These are phyloP conservation scores for Chloebia gouldiae DNA, from an alignment of 2,113 vertebrate species.

Conservation along the genomic window DNA sequence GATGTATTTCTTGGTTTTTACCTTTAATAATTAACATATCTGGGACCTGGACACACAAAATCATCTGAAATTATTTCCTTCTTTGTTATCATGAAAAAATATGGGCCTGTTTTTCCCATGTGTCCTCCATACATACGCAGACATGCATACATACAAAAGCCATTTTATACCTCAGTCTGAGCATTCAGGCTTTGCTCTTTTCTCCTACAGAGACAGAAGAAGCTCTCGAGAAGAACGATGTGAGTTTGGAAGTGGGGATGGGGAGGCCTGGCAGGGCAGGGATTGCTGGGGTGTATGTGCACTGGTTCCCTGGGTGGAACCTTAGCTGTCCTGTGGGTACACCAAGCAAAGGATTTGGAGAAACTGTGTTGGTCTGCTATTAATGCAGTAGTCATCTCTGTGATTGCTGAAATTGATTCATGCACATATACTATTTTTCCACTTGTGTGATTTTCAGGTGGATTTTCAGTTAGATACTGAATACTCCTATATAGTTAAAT, in stretches of 20 bases:
- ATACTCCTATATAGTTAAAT: neutral
- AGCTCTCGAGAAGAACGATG: neutral
- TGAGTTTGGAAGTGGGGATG: neutral
- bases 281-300: accelerated
- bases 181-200: neutral
- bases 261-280: neutral
- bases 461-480: neutral
- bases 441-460: neutral
- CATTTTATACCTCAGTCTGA: neutral
- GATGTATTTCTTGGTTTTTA: neutral
- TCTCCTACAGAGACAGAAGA: neutral
- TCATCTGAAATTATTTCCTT: neutral
- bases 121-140: neutral
- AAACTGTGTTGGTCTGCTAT: neutral
- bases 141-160: neutral
- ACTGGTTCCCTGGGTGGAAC: neutral
- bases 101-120: accelerated
- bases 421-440: neutral
- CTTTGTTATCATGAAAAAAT: neutral
- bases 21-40: neutral
- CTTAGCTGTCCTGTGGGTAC: neutral
- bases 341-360: neutral
- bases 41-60: neutral
- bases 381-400: neutral
- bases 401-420: neutral